Base-by-base conservation (phyloP, 2,797 vertebrate genomes). In the Linurgus olivaceus region DNA sequence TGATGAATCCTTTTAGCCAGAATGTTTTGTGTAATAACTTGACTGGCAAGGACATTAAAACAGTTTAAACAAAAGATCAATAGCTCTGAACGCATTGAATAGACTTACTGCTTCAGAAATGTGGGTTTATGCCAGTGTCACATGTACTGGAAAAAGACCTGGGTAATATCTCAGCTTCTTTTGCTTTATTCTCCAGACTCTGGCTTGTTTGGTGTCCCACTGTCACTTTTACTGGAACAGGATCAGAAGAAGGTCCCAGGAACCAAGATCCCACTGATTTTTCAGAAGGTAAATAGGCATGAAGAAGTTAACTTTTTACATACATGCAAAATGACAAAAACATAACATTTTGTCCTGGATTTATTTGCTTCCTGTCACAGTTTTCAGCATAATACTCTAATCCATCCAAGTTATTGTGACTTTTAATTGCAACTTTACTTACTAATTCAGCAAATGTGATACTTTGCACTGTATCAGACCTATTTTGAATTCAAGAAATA, bases 121-220 rank as follows among this genome's bases (percentile, higher is more conserved):
- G n/a, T 48, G 45, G 10, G 33, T 89, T 95, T 91, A n/a, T 95
- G 28, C 54, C 59, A 42, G 47, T 59, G 68, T 85, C 67, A 57
- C 40, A 38, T 52, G 31, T 79, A 52, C 47, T 88, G 74, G 23
- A 84, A 88, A 61, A 61, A 83, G n/a, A 90, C 94, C 23, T 86
- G 47, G 58, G 63, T 58, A 93, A 18, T 80, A 66, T 38, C 70
- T 93, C 70, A 10, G 3, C 86, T 94, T 96, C 59, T 86, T 94
- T 68, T 96, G 17, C 51, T 86, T 93, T 75, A 33, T 94, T 86
- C 31, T 97, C 73, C 97, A 99, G 99, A 99, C 87, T 98, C 96
- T 40, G 99, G 99, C 75, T 96, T 99, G 71, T 99, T 99, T 84
- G 98, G 98, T 80, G 98, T 99, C 94, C 98, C 99, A 33, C 96